These are phyloP conservation scores for Crax fasciolata DNA, from an alignment of 2,797 vertebrate species.

Conservation along the genomic window DNA sequence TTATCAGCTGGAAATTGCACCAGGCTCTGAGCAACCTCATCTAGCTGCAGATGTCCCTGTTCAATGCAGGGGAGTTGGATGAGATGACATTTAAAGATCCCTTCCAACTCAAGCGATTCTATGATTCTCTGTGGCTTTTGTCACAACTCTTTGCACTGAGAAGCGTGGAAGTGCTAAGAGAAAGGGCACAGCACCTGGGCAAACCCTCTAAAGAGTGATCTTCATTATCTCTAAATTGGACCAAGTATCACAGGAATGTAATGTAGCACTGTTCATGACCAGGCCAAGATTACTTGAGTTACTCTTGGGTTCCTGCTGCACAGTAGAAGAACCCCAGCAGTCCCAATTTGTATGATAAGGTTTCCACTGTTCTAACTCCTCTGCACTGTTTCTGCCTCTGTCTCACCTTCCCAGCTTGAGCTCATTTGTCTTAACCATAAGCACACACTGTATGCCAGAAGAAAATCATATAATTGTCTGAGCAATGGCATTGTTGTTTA, in stretches of 20 bases:
- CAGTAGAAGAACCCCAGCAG: neutral
- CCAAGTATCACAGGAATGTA: neutral
- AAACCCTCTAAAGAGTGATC: neutral
- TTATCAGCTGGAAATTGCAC: neutral
- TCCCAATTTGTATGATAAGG: neutral
- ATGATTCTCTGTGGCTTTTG: neutral
- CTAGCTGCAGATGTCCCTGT: too few species aligned
- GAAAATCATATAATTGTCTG: neutral
- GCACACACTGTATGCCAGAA: neutral
- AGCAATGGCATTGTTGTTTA: neutral
- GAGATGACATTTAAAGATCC: too few species aligned
- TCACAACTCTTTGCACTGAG: neutral
- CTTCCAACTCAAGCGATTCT: too few species aligned
- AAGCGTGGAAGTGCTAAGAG: neutral
- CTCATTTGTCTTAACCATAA: neutral
- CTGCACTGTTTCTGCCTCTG: neutral
- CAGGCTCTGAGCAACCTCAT: too few species aligned
- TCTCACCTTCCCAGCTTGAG: neutral
- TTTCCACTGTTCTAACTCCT: neutral
- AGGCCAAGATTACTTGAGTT: neutral
- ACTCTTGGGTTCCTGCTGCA: neutral
- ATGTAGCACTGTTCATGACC: neutral
- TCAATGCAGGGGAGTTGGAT: too few species aligned
- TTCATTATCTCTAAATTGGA: neutral
- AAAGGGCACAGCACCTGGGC: neutral